phyloP scores from a whole-genome alignment of 2,888 invertebrate species.

The Tetragnatha montana region DNA sequence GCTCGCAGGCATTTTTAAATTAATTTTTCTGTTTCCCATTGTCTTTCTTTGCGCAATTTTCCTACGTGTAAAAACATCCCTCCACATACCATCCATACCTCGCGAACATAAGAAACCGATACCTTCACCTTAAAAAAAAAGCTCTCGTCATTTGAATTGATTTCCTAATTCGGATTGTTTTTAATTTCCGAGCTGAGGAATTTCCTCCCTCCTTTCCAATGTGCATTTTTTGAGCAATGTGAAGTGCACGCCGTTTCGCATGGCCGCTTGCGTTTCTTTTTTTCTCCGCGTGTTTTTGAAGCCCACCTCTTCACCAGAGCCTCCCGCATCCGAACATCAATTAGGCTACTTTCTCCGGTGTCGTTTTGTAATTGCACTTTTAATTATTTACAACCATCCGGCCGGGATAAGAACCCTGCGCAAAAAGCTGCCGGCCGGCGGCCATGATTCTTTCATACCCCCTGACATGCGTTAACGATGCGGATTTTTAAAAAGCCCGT shows the following conservation, averaged over 20 bases:
- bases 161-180: background rate
- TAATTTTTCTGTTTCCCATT: too few species aligned
- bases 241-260: background rate
- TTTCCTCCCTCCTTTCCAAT: background rate
- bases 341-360: conserved; percentile 5
- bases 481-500: conserved; percentile 38
- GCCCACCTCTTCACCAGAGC: background rate
- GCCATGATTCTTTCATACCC: conserved; percentile 24
- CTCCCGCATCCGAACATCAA: background rate
- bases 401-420: background rate
- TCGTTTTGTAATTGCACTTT: conserved; percentile 33
- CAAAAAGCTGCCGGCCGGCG: conserved; percentile 15
- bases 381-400: conserved; percentile 42
- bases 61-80: too few species aligned
- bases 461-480: conserved; percentile 37
- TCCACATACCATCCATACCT: too few species aligned
- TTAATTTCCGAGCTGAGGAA: background rate
- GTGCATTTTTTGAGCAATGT: background rate
- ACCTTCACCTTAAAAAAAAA: background rate
- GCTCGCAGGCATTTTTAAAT: too few species aligned
- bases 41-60: too few species aligned
- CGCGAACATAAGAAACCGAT: too few species aligned
- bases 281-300: background rate
- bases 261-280: background rate
- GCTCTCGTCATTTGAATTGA: background rate